These are phyloP conservation scores for Steatocranus sp. DNA, from an alignment of 2,797 vertebrate species.

Conservation along the genomic window DNA sequence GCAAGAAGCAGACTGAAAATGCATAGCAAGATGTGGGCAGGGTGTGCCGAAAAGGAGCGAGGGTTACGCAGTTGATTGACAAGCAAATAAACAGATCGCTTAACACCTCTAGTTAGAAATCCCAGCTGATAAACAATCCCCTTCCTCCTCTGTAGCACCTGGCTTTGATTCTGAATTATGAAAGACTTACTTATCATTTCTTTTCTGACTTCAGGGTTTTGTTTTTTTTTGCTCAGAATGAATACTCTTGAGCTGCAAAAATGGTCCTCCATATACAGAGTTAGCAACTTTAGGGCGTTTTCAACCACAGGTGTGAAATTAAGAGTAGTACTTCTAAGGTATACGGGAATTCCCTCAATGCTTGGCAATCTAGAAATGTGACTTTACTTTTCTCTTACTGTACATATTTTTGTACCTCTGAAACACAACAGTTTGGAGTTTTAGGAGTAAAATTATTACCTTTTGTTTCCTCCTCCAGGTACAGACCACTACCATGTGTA, in stretches of 20 bases:
- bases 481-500: conserved; percentile 98
- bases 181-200: background rate
- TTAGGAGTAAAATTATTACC: background rate
- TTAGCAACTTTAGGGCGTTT: background rate
- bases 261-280: background rate
- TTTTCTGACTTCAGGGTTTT: background rate
- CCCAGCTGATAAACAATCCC: background rate
- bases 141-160: conserved; percentile 14
- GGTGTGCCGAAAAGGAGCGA: background rate
- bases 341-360: background rate
- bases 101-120: conserved; percentile 31
- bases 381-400: background rate
- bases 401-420: background rate
- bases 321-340: background rate
- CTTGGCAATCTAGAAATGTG: background rate
- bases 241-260: background rate
- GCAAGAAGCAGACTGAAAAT: conserved; percentile 19
- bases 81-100: conserved; percentile 47
- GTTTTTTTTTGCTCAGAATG: background rate
- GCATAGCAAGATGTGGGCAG: conserved; percentile 17
- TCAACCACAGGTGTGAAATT: background rate
- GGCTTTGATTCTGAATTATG: background rate
- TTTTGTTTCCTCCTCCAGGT: conserved; percentile 74
- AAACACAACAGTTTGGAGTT: background rate
- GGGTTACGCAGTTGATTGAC: conserved; percentile 43